Conservation (phyloP, 2,797 vertebrate genomes). For the Anableps anableps region DNA sequence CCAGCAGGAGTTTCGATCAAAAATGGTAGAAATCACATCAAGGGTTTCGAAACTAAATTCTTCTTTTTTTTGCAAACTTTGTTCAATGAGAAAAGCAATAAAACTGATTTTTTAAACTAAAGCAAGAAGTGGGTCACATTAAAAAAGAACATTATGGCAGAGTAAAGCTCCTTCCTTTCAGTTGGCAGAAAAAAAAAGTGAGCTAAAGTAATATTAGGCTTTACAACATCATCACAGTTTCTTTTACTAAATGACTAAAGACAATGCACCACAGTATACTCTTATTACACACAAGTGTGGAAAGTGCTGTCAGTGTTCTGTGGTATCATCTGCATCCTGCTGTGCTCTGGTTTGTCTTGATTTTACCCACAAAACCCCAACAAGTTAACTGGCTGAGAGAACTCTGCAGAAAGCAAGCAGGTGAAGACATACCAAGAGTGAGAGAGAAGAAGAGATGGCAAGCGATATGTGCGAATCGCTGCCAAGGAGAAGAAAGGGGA, state of each 20-base stretch:
- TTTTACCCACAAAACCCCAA: slow-evolving; percentile 30
- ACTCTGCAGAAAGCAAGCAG: slow-evolving; percentile 21
- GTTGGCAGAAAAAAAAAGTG: neutral
- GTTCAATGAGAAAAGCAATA: neutral
- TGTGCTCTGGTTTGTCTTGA: slow-evolving; percentile 5
- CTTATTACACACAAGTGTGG: neutral
- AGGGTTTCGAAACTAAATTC: neutral
- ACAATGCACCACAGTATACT: neutral
- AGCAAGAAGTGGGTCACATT: neutral
- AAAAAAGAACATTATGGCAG: neutral
- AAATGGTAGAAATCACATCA: neutral
- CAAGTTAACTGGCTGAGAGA: slow-evolving; percentile 11
- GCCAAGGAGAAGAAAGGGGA: slow-evolving; percentile 32
- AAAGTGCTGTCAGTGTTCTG: neutral
- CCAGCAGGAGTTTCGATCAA: too few relatives aligned
- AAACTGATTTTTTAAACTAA: neutral
- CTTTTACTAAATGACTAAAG: neutral
- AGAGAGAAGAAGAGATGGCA: slow-evolving; percentile 30
- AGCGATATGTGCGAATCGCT: slow-evolving; percentile 52
- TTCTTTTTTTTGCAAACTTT: too few relatives aligned
- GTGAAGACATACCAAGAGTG: slow-evolving; percentile 29
- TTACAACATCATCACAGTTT: neutral
- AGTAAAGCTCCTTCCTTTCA: neutral
- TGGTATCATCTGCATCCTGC: neutral
- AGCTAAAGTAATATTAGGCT: neutral